Percentiles rank a stretch among this genome's conserved stretches.
Evolutionary conservation across 1,140 invertebrate genomes (phyloP).

Genomic region (Brachionus manjavacas): DNA sequence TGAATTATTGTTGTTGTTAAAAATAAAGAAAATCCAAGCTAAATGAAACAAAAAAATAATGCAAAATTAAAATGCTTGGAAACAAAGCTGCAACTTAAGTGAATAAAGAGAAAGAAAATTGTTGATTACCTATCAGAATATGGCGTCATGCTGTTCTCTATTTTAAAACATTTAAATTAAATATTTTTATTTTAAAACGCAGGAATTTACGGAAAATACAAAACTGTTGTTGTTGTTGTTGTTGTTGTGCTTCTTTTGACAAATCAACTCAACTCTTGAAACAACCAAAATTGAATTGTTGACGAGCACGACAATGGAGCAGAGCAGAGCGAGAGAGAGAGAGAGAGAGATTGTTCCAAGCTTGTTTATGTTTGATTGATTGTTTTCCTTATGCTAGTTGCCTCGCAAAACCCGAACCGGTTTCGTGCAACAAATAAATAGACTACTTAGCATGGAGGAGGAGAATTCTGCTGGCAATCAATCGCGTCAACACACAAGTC

Average conservation of each 20-base stretch:
- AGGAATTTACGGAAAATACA: background rate
- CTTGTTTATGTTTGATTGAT: background rate
- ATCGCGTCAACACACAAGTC: background rate
- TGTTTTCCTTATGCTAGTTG: background rate
- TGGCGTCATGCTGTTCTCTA: background rate
- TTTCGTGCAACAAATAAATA: background rate
- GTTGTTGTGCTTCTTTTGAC: background rate
- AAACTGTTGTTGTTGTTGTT: background rate
- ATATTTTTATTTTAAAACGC: background rate
- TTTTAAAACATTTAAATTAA: conserved; percentile 2
- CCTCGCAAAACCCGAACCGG: background rate
- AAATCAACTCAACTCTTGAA: background rate
- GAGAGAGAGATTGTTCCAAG: background rate
- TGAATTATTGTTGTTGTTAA: background rate
- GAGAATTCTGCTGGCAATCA: background rate
- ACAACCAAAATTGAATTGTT: background rate
- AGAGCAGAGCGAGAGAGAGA: background rate
- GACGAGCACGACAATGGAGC: background rate
- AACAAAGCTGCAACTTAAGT: background rate
- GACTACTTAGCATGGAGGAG: background rate
- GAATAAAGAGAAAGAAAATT: background rate
- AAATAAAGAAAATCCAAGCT: background rate
- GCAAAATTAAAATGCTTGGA: background rate
- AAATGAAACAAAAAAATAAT: background rate
- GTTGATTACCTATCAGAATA: background rate